Base-by-base conservation (phyloP, 2,113 vertebrate species). In the Zootoca vivipara region DNA sequence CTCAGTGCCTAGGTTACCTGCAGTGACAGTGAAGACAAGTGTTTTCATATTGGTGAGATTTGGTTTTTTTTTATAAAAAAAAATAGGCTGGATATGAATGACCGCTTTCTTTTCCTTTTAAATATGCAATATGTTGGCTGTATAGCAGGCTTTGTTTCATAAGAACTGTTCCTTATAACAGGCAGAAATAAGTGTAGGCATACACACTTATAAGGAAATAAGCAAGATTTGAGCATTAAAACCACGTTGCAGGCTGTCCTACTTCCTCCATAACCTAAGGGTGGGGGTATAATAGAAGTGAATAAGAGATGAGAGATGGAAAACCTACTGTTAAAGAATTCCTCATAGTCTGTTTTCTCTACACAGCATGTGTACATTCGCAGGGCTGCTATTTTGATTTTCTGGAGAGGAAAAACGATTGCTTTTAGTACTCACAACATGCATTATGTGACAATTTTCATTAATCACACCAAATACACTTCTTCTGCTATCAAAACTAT, bases 311-410 rank as follows among this genome's bases (percentile, higher is more conserved):
- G 24, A 78, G 52, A n/a, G 0, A 5, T 13, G 16, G 52, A 56
- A 46, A 88, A 98, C 99, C 98, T 97, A 99, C 99, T 97, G 93
- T 97, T 96, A 96, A 99, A 99, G 95, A 99, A 99, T 5, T 99
- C 98, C 86, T 99, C 98, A 3, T 98, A 99, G 93, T 98, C 98
- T 83, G 98, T 97, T 96, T 98, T 98, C 95, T 99, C 99, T 89
- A 99, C 99, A 2, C 99, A 99, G 96, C 98, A 99, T 0, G 98
- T 99, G 95, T 99, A 99, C 99, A 99, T 99, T 42, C 98, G 98
- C 95, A 99, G 89, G 7, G 98, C 99, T 9, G 99, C 99, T 42
- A 99, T 98, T 97, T 99, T 99, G 91, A 99, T 97, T 96, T 99
- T 99, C 99, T 99, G 95, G 67, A 95, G 85, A 92, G 87, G 94